Percentiles rank a stretch among this genome's conserved stretches.
These are phyloP conservation scores for Miniopterus natalensis DNA, from an alignment of 2,113 vertebrate genomes.

Conservation along the genomic window DNA sequence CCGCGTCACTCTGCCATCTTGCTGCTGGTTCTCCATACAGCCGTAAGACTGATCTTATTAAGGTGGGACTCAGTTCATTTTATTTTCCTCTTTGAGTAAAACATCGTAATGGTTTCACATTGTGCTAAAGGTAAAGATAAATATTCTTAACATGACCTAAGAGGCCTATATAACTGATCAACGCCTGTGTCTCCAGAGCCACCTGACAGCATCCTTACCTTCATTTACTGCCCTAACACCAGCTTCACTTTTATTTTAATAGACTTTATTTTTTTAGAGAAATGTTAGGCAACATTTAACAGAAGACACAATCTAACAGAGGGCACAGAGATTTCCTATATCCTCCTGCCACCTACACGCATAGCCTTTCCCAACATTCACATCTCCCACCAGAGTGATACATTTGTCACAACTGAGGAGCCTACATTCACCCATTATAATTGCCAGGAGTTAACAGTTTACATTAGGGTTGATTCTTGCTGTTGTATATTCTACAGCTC, in stretches of 20 bases:
- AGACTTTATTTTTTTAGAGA: background rate
- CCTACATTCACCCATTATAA: background rate
- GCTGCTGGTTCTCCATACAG: background rate
- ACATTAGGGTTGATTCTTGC: background rate
- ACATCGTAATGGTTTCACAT: background rate
- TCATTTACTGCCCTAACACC: background rate
- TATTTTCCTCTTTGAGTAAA: background rate
- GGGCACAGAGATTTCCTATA: background rate
- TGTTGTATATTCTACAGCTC: background rate
- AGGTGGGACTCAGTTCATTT: background rate
- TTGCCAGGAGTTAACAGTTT: background rate
- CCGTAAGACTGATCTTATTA: too few species aligned
- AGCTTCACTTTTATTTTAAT: background rate
- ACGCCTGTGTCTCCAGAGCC: background rate
- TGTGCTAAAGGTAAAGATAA: background rate
- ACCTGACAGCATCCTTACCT: background rate
- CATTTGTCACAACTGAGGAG: background rate
- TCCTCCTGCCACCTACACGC: background rate
- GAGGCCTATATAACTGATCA: background rate
- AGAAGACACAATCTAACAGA: background rate
- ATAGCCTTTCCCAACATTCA: background rate
- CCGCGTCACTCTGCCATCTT: background rate
- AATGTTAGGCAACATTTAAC: background rate
- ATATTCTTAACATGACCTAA: background rate
- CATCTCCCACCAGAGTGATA: background rate